phyloP scores from a whole-genome alignment of 2,888 invertebrate species.

The Chrysopilus asiliformis region DNA sequence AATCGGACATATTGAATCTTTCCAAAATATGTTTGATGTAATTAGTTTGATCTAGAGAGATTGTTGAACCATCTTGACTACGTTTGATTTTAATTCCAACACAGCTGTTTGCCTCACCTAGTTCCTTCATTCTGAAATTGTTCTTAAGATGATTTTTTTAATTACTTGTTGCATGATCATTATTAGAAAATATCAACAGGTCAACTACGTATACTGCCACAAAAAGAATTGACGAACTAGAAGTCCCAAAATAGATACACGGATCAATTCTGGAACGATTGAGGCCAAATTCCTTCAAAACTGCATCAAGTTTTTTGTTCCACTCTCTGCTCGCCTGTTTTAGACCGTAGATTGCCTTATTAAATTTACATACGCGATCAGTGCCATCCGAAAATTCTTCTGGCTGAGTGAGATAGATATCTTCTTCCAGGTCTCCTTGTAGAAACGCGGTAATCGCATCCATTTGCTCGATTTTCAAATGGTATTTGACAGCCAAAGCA shows the following conservation, averaged over 20 bases:
- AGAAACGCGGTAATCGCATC: conserved; percentile 1
- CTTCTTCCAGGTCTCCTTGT: conserved; percentile 1
- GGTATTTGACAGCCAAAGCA: no score
- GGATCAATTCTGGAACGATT: background rate
- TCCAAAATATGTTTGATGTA: no score
- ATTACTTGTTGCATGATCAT: background rate
- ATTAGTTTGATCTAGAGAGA: no score
- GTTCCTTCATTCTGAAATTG: conserved; percentile 1
- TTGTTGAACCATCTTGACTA: no score
- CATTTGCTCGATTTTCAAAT: conserved; percentile 2
- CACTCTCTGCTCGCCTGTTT: background rate
- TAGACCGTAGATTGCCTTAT: background rate
- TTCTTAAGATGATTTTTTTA: background rate
- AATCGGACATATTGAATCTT: no score
- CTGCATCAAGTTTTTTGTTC: background rate
- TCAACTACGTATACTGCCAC: conserved; percentile 1
- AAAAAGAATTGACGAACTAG: background rate
- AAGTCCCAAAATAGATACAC: background rate
- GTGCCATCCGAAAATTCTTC: background rate
- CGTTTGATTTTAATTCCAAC: no score
- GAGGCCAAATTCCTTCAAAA: background rate
- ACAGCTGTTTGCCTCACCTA: background rate
- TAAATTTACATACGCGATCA: background rate
- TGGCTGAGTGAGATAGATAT: background rate
- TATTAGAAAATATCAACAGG: background rate